phyloP scores from a whole-genome alignment of 2,888 invertebrate species.

The Metellina segmentata region DNA sequence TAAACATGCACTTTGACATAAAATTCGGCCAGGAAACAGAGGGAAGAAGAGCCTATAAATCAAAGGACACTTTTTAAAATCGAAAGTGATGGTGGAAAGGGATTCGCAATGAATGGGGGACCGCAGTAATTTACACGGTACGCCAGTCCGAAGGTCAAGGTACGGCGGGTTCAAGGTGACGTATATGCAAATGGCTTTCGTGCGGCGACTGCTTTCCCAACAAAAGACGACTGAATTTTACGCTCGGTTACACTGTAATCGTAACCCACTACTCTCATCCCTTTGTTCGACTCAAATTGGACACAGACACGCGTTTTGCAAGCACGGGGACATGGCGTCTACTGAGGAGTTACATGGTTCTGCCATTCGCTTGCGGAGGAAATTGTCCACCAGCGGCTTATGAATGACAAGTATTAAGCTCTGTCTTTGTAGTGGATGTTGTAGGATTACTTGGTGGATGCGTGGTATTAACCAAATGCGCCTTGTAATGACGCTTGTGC shows the following conservation, averaged over 20 bases:
- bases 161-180: constrained; percentile 4
- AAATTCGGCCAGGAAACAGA: background rate
- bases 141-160: constrained; percentile 10
- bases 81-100: constrained; percentile 4
- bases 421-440: background rate
- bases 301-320: background rate
- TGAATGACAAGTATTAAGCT: constrained; percentile 1
- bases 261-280: constrained; percentile 32
- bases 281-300: constrained; percentile 30
- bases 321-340: too few species aligned
- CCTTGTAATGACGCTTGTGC: too few species aligned
- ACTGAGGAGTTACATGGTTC: background rate
- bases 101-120: background rate
- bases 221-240: constrained; percentile 5
- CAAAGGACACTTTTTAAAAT: background rate
- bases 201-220: background rate
- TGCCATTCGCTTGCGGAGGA: background rate
- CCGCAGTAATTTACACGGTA: background rate
- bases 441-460: background rate
- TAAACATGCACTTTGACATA: background rate
- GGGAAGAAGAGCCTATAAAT: background rate
- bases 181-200: constrained; percentile 9
- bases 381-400: background rate
- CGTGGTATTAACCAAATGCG: background rate
- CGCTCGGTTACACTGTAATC: constrained; percentile 37